These are phyloP conservation scores for Tetrapedia diversipes DNA, from an alignment of 2,888 invertebrate species.

Conservation along the genomic window DNA sequence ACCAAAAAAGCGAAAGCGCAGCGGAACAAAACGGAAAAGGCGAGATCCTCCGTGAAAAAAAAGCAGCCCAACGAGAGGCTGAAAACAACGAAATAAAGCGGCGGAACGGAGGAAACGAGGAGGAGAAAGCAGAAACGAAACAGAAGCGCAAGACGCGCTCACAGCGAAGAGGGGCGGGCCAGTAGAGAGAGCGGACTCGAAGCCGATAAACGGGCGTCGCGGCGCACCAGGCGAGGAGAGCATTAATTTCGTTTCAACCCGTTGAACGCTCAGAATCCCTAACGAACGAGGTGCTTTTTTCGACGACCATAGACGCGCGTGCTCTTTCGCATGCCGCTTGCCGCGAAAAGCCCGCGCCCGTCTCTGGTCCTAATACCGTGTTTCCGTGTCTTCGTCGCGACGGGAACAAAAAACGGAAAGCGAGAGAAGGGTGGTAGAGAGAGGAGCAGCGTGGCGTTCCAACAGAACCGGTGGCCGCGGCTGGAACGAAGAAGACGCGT, in stretches of 20 bases:
- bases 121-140: not conserved
- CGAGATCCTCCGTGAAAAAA: not conserved
- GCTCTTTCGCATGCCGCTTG: slow-evolving; percentile 54
- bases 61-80: not conserved
- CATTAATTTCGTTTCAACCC: slow-evolving; percentile 57
- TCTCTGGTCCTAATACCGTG: slow-evolving; percentile 26
- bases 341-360: slow-evolving; percentile 40
- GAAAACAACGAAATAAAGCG: not conserved
- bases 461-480: not conserved
- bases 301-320: slow-evolving; percentile 34
- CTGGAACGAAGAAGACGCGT: slow-evolving; percentile 19
- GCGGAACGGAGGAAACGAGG: not conserved
- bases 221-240: slow-evolving; percentile 17
- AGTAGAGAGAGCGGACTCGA: slow-evolving; percentile 23
- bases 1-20: not conserved
- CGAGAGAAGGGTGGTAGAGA: not conserved
- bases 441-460: too few species aligned
- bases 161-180: not conserved
- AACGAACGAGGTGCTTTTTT: slow-evolving; percentile 57
- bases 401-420: slow-evolving; percentile 38
- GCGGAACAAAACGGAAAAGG: slow-evolving; percentile 1
- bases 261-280: slow-evolving; percentile 55
- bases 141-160: not conserved
- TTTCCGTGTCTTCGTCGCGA: slow-evolving; percentile 22
- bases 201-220: slow-evolving; percentile 31